These are phyloP conservation scores for Smutsia temminckii DNA, from an alignment of 2,797 vertebrate genomes.

Conservation along the genomic window DNA sequence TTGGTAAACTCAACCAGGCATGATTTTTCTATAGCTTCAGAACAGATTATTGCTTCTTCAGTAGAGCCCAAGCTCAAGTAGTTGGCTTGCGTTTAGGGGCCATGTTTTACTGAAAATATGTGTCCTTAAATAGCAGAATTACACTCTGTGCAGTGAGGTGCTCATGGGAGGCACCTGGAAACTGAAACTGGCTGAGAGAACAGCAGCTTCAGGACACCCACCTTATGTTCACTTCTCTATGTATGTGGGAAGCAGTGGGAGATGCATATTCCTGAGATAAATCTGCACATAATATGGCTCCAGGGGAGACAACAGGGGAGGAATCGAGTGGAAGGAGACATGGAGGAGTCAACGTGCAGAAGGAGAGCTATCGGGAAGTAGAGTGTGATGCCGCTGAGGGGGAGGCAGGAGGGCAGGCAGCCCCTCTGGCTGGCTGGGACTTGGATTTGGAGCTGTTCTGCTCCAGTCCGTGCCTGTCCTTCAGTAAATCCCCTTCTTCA, in stretches of 20 bases:
- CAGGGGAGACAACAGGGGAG: not conserved
- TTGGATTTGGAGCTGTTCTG: not conserved
- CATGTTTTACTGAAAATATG: slow-evolving; percentile 19
- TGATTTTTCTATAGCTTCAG: not conserved
- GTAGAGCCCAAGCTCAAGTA: not conserved
- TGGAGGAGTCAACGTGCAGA: not conserved
- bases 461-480: not conserved
- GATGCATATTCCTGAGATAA: slow-evolving; percentile 18
- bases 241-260: not conserved
- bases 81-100: not conserved
- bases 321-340: not conserved
- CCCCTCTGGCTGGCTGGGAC: not conserved
- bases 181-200: not conserved
- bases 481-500: not conserved
- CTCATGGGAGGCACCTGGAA: not conserved
- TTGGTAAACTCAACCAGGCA: not conserved
- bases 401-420: not conserved
- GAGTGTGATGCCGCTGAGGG: not conserved
- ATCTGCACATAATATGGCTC: not conserved
- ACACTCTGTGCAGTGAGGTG: not conserved
- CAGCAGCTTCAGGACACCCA: not conserved
- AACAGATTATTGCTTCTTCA: slow-evolving; percentile 17
- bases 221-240: not conserved
- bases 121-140: slow-evolving; percentile 45
- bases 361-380: not conserved